phyloP scores from a whole-genome alignment of 2,888 invertebrate genomes.

The Orchesellides sinensis region DNA sequence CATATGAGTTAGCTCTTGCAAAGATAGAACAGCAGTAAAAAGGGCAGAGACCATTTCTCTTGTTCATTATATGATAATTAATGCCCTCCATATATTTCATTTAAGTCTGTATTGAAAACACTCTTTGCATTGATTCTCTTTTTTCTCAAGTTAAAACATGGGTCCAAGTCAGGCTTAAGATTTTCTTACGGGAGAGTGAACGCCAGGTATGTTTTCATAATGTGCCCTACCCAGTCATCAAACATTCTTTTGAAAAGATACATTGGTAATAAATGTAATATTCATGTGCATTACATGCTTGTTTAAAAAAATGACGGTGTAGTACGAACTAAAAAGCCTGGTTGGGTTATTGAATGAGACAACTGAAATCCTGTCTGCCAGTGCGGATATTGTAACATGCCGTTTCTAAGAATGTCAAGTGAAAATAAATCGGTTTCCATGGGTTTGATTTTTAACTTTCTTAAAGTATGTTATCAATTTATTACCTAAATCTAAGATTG shows the following conservation, averaged over 20 bases:
- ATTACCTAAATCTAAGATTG: too few species aligned
- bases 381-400: too few species aligned
- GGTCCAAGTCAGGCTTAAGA: not conserved
- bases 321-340: too few species aligned
- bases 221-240: conserved; percentile 56
- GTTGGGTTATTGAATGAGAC: too few species aligned
- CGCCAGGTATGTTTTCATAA: conserved; percentile 5
- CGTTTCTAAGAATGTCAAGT: too few species aligned
- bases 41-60: conserved; percentile 61
- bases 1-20: conserved; percentile 35
- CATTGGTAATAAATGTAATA: conserved; percentile 5
- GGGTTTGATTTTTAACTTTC: too few species aligned
- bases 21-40: conserved; percentile 51
- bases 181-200: not conserved
- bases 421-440: too few species aligned
- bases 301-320: not conserved
- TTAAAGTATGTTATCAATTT: too few species aligned
- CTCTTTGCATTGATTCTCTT: conserved; percentile 38
- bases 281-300: conserved; percentile 40
- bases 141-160: not conserved
- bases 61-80: conserved; percentile 67
- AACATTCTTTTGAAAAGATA: conserved; percentile 21
- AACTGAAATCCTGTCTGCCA: too few species aligned
- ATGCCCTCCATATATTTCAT: conserved; percentile 63
- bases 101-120: conserved; percentile 58